Conservation (phyloP, 2,888 invertebrate species). For the Parnassius apollo region DNA sequence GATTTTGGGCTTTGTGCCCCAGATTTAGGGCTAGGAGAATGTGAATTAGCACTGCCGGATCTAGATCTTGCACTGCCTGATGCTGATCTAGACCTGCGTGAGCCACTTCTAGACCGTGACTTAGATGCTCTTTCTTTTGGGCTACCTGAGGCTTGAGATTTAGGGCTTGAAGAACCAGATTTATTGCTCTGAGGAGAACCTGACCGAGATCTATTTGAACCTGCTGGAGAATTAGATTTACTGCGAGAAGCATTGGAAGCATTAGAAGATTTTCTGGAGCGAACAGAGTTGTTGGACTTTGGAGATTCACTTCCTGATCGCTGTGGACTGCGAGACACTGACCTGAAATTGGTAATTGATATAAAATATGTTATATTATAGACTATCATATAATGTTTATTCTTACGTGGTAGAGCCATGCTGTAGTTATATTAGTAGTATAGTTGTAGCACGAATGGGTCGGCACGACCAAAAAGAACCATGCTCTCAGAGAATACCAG, state of each 20-base stretch:
- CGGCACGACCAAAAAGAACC: too few relatives aligned
- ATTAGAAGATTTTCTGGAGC: conserved; percentile 63
- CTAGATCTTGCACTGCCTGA: conserved; percentile 48
- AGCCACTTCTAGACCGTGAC: conserved; percentile 53
- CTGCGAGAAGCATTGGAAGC: conserved; percentile 62
- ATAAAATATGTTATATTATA: background rate
- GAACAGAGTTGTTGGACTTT: conserved; percentile 59
- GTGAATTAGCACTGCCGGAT: conserved; percentile 48
- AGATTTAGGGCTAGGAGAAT: conserved; percentile 49
- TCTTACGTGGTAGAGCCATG: too few relatives aligned
- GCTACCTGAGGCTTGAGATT: conserved; percentile 68
- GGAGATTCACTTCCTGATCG: conserved; percentile 72
- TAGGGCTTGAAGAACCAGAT: conserved; percentile 70
- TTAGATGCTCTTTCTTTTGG: conserved; percentile 55
- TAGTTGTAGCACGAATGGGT: too few relatives aligned
- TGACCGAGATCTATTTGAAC: conserved; percentile 58
- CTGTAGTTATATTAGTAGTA: too few relatives aligned
- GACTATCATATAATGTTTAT: too few relatives aligned
- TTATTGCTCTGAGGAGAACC: conserved; percentile 70
- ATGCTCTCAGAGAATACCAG: too few relatives aligned
- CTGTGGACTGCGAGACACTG: conserved; percentile 63
- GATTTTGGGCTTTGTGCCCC: conserved; percentile 46
- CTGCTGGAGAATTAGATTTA: conserved; percentile 70
- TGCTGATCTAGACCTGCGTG: conserved; percentile 56
- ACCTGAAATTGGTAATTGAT: conserved; percentile 46